phyloP scores from a whole-genome alignment of 1,140 invertebrate genomes.

The Onthophagus taurus region DNA sequence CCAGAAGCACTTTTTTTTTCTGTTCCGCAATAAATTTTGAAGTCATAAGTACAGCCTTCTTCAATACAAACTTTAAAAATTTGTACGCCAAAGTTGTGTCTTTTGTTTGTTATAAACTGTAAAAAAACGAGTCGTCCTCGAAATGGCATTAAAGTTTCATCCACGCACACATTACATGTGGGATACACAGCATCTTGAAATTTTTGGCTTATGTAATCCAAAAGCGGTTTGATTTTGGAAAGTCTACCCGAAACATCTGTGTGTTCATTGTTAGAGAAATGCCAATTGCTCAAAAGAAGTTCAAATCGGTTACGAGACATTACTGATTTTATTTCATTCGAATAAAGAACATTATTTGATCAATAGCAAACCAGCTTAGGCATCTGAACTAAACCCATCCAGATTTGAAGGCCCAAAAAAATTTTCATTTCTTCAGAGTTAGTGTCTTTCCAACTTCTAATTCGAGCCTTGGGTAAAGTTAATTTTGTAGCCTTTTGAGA shows the following conservation, averaged over 20 bases:
- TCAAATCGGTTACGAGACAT: neutral
- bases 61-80: slow-evolving; percentile 31
- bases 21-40: slow-evolving; percentile 26
- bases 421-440: neutral
- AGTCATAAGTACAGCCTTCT: slow-evolving; percentile 28
- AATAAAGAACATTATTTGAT: slow-evolving; percentile 1
- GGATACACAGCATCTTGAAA: slow-evolving; percentile 22
- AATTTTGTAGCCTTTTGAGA: neutral
- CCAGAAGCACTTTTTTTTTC: slow-evolving; percentile 5
- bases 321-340: neutral
- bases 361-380: neutral
- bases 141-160: slow-evolving; percentile 16
- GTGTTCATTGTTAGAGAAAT: neutral
- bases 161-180: slow-evolving; percentile 29
- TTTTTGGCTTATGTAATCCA: slow-evolving; percentile 20
- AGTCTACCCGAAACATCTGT: neutral
- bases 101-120: slow-evolving; percentile 17
- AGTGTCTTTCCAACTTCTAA: neutral
- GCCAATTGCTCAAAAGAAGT: neutral
- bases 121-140: slow-evolving; percentile 17
- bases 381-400: slow-evolving; percentile 1
- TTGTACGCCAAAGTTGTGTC: slow-evolving; percentile 27
- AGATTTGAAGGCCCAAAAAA: neutral
- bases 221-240: slow-evolving; percentile 16
- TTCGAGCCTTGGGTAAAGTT: neutral